These are phyloP conservation scores for Hyperopisus bebe DNA, from an alignment of 2,113 vertebrate genomes.

Conservation along the genomic window DNA sequence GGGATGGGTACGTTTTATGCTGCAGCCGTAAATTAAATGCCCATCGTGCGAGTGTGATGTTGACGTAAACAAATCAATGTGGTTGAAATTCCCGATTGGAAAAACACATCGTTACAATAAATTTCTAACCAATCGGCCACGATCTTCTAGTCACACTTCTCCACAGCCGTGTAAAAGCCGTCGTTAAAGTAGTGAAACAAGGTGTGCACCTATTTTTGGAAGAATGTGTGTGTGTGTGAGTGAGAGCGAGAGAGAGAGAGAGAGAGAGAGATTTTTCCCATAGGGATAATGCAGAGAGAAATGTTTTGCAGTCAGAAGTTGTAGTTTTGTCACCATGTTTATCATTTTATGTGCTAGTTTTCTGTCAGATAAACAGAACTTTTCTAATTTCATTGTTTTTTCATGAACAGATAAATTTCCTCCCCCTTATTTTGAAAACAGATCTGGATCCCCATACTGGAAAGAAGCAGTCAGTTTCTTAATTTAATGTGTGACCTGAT, in stretches of 20 bases:
- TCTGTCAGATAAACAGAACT: background rate
- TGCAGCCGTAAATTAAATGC: background rate
- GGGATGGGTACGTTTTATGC: conserved; percentile 82
- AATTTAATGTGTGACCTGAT: background rate
- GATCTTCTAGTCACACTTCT: background rate
- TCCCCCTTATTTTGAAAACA: background rate
- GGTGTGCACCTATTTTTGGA: background rate
- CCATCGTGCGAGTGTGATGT: background rate
- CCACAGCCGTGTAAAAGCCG: background rate
- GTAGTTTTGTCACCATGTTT: background rate
- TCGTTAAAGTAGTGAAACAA: background rate
- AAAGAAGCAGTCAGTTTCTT: background rate
- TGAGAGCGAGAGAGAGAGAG: too few relatives aligned
- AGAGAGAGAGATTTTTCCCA: background rate
- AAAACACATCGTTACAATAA: background rate
- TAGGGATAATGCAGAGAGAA: background rate
- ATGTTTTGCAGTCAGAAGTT: background rate
- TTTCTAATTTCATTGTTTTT: background rate
- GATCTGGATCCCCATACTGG: background rate
- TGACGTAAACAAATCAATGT: background rate
- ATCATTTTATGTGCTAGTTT: background rate
- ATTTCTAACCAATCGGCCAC: background rate
- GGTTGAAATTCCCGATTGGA: background rate
- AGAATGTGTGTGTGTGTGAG: background rate
- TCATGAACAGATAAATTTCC: background rate